A percentile compares a stretch with the other conserved stretches of the same genome.
phyloP scores from a whole-genome alignment of 2,888 invertebrate species.

The Hemaris fuciformis region DNA sequence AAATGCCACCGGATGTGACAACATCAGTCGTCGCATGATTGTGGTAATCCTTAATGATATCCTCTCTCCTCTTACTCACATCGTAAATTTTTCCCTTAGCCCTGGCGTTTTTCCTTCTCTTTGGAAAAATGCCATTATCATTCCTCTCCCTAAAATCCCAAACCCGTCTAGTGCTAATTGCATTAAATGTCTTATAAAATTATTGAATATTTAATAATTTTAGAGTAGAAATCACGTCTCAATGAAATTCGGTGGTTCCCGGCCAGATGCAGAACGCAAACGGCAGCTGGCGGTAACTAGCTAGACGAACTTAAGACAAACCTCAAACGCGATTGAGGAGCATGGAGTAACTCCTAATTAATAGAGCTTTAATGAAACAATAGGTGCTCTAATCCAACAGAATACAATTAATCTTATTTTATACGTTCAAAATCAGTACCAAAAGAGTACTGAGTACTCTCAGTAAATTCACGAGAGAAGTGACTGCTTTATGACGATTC shows the following conservation, averaged over 20 bases:
- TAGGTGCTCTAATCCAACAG: background rate
- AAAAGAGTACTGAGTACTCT: too few species aligned
- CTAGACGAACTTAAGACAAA: background rate
- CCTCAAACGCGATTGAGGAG: background rate
- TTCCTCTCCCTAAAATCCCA: too few species aligned
- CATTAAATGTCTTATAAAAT: too few species aligned
- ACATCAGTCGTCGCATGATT: too few species aligned
- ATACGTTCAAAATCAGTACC: background rate
- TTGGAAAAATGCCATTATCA: too few species aligned
- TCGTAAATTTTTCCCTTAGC: too few species aligned
- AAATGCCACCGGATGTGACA: too few species aligned
- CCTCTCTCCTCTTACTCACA: too few species aligned
- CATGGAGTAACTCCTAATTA: background rate
- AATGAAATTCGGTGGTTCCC: background rate
- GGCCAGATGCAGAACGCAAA: background rate
- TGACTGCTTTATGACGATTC: background rate
- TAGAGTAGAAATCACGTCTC: background rate
- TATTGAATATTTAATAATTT: background rate
- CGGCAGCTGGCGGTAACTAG: background rate
- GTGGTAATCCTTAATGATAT: too few species aligned
- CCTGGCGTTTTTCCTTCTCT: too few species aligned
- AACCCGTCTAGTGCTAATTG: too few species aligned
- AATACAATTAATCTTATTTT: background rate
- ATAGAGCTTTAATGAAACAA: background rate
- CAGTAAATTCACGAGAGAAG: background rate